Evolutionary conservation across 2,113 vertebrate species (phyloP).

Genomic region (Orycteropus afer): DNA sequence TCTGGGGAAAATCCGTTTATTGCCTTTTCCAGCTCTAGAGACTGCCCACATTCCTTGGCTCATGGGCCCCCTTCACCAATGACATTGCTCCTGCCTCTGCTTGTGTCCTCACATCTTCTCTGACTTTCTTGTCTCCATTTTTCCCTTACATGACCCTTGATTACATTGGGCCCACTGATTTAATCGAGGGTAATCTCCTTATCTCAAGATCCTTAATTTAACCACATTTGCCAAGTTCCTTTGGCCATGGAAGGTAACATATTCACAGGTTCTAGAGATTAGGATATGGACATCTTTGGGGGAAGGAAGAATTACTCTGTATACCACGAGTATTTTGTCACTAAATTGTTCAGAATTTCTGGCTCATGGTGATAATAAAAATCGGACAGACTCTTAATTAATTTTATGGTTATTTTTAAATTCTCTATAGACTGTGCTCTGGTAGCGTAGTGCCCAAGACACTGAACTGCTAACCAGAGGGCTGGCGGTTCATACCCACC

Average conservation of each 20-base stretch:
- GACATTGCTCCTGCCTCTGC: not conserved
- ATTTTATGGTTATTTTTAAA: not conserved
- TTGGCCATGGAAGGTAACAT: too few relatives aligned
- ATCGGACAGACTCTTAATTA: not conserved
- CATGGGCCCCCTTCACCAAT: not conserved
- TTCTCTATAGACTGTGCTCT: not conserved
- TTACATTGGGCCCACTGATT: not conserved
- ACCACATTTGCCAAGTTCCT: not conserved
- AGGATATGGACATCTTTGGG: not conserved
- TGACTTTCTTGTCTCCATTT: not conserved
- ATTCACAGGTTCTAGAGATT: too few relatives aligned
- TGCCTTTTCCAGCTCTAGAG: not conserved
- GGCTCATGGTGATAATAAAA: not conserved
- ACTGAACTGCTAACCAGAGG: too few relatives aligned
- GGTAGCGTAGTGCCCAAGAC: too few relatives aligned
- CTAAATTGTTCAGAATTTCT: slow-evolving; percentile 20
- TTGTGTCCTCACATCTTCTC: not conserved
- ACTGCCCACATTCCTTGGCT: not conserved
- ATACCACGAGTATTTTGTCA: not conserved
- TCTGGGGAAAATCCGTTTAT: not conserved
- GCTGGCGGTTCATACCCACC: too few relatives aligned
- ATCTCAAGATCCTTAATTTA: not conserved
- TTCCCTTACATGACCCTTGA: not conserved
- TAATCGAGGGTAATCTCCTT: not conserved
- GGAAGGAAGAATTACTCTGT: not conserved